Evolutionary conservation across 2,888 invertebrate genomes (phyloP).

Genomic region (Lepidocyrtoides sp.): DNA sequence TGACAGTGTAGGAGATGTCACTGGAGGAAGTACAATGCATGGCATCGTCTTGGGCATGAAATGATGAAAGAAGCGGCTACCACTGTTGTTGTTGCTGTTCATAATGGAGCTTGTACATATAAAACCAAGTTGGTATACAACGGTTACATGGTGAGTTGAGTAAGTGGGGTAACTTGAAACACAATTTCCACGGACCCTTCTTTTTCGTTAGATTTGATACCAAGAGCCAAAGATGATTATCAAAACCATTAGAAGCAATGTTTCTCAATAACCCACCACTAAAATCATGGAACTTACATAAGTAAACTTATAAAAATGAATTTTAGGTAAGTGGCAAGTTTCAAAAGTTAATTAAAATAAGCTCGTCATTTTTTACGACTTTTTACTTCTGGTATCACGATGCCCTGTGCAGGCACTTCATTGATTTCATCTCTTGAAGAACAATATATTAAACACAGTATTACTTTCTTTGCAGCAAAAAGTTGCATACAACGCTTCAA

Average conservation of each 20-base stretch:
- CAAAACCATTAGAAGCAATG: no score
- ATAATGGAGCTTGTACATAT: conserved; percentile 7
- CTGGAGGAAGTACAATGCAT: conserved; percentile 81
- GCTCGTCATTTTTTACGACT: not conserved
- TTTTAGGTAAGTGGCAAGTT: no score
- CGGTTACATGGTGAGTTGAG: not conserved
- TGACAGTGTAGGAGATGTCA: conserved; percentile 22
- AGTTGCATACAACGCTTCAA: not conserved
- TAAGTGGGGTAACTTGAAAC: not conserved
- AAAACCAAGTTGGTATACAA: no score
- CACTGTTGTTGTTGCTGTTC: conserved; percentile 50
- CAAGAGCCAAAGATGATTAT: no score
- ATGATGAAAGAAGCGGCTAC: conserved; percentile 62
- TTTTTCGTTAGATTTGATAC: not conserved
- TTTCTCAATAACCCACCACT: no score
- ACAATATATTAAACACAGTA: not conserved
- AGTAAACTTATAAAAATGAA: no score
- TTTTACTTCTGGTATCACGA: not conserved
- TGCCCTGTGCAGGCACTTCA: not conserved
- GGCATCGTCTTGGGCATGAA: conserved; percentile 81
- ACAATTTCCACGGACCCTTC: not conserved
- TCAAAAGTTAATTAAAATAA: no score
- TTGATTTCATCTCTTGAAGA: not conserved
- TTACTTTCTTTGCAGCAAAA: not conserved
- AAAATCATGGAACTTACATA: no score